phyloP scores from a whole-genome alignment of 37 sponge, comb jelly and placozoan species.

The Oscarella lobularis region DNA sequence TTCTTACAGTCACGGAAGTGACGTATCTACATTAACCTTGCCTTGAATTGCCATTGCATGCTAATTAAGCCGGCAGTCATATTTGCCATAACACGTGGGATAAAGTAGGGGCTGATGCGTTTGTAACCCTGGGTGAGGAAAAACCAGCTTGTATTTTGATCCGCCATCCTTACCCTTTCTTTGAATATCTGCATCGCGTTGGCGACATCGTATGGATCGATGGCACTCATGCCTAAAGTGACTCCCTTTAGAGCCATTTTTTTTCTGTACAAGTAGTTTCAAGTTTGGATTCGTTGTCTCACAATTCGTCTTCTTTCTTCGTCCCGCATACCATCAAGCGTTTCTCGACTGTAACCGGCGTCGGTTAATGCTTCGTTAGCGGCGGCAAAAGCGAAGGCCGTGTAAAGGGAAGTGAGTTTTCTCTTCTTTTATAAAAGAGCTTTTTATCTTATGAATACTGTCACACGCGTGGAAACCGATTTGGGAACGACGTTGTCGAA shows the following conservation, averaged over 20 bases:
- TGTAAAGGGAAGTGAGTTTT: too few species aligned
- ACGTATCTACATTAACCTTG: constrained; percentile 19
- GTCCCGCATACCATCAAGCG: background rate
- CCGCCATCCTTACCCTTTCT: too few species aligned
- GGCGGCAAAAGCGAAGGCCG: too few species aligned
- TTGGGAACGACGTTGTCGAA: too few species aligned
- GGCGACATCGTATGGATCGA: too few species aligned
- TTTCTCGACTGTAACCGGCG: background rate
- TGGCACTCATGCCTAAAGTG: too few species aligned
- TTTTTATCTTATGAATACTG: too few species aligned
- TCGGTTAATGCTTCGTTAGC: background rate
- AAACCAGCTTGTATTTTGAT: background rate
- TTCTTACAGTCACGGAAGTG: background rate
- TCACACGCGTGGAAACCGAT: too few species aligned
- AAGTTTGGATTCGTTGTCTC: background rate
- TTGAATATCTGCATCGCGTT: too few species aligned
- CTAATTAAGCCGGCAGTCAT: constrained; percentile 68
- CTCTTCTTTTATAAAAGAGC: too few species aligned
- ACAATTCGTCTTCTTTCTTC: background rate
- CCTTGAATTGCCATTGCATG: constrained; percentile 45
- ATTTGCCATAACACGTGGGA: constrained; percentile 73
- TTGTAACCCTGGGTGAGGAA: constrained; percentile 16
- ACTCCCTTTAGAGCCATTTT: too few species aligned
- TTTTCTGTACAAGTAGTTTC: background rate
- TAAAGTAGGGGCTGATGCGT: constrained; percentile 73